These are phyloP conservation scores for Venustaconcha ellipsiformis DNA, from an alignment of 1,140 invertebrate genomes.

Conservation along the genomic window DNA sequence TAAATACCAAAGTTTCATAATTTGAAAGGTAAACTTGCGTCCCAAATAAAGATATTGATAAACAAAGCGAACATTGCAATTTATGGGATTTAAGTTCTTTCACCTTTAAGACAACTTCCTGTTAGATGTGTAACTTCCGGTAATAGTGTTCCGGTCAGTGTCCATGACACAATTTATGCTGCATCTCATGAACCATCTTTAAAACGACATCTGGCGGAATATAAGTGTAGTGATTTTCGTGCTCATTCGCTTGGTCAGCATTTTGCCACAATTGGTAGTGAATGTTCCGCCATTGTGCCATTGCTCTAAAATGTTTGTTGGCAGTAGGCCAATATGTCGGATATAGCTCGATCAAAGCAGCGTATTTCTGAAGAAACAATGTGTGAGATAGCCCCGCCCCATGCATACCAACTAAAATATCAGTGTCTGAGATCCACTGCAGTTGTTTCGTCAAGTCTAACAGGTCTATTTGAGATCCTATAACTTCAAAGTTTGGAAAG, in stretches of 20 bases:
- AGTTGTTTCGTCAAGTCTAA: constrained; percentile 43
- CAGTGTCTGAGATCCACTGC: constrained; percentile 75
- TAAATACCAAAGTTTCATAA: too few species aligned
- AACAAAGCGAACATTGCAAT: too few species aligned
- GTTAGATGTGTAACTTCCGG: too few species aligned
- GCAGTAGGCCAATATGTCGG: constrained; percentile 48
- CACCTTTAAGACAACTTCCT: too few species aligned
- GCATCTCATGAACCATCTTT: constrained; percentile 8
- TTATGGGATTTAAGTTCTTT: too few species aligned
- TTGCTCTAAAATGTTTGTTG: constrained; percentile 58
- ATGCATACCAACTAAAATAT: constrained; percentile 96
- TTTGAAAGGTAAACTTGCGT: too few species aligned
- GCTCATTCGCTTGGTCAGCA: constrained; percentile 45
- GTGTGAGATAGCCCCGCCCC: constrained; percentile 94
- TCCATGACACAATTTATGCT: constrained; percentile 9
- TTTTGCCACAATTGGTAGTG: constrained; percentile 60
- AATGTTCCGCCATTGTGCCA: constrained; percentile 60
- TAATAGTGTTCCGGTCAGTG: neutral
- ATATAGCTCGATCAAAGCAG: constrained; percentile 91
- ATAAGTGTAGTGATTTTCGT: constrained; percentile 36
- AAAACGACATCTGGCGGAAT: constrained; percentile 8
- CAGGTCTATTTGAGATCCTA: constrained; percentile 50
- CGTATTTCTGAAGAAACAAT: constrained; percentile 95
- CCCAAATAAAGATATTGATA: too few species aligned
- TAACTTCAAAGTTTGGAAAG: constrained; percentile 32